These are phyloP conservation scores for Drosophila maculinotata DNA, from an alignment of 2,888 invertebrate species.

Conservation along the genomic window DNA sequence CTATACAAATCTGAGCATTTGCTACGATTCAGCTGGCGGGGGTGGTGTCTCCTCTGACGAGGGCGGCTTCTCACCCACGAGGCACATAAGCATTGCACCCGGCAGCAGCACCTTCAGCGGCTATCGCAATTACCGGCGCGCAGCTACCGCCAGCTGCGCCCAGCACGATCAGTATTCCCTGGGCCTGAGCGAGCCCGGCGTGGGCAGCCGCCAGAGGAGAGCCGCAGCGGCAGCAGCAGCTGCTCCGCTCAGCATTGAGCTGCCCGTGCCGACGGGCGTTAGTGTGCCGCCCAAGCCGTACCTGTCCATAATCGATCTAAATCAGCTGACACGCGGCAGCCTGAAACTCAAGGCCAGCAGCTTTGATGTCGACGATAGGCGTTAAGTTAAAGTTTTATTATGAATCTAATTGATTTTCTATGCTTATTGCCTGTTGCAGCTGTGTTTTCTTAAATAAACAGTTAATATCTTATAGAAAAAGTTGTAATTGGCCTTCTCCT, in stretches of 20 bases:
- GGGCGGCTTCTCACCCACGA: conserved; percentile 83
- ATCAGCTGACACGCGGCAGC: conserved; percentile 88
- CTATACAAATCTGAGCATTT: conserved; percentile 86
- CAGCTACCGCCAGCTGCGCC: conserved; percentile 51
- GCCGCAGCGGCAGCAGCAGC: conserved; percentile 34
- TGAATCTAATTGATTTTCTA: conserved; percentile 53
- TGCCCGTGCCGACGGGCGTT: conserved; percentile 64
- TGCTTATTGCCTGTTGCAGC: conserved; percentile 48
- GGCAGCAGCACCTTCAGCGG: conserved; percentile 82
- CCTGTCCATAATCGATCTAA: conserved; percentile 90
- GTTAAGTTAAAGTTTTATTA: conserved; percentile 40
- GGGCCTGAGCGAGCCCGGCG: conserved; percentile 54
- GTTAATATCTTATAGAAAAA: conserved; percentile 3
- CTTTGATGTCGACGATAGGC: conserved; percentile 64
- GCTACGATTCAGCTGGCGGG: conserved; percentile 85
- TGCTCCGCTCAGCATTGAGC: conserved; percentile 53
- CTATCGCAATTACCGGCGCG: conserved; percentile 78
- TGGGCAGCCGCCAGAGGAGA: conserved; percentile 42
- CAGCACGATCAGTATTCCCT: conserved; percentile 83
- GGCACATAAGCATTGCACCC: conserved; percentile 73
- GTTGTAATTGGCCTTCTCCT: too few relatives aligned
- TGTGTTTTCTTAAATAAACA: conserved; percentile 56
- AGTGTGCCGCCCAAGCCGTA: conserved; percentile 87
- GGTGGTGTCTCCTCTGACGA: conserved; percentile 86
- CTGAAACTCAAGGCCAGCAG: conserved; percentile 84